A percentile compares a stretch with the other conserved stretches of the same genome.
phyloP scores from a whole-genome alignment of 2,888 invertebrate species.

The Trissoscelio sp. region DNA sequence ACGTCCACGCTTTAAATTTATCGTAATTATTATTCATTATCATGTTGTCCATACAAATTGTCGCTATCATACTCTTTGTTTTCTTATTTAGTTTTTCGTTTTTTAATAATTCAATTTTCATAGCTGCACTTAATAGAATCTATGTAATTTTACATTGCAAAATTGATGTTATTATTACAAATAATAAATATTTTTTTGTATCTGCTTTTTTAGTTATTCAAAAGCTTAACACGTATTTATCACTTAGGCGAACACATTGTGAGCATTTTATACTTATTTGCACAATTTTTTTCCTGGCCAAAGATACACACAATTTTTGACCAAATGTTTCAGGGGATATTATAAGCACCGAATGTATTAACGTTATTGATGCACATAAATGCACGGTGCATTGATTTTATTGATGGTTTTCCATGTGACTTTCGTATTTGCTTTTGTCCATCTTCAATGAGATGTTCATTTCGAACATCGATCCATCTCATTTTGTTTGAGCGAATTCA shows the following conservation, averaged over 20 bases:
- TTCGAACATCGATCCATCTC: too few relatives aligned
- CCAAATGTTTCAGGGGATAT: conserved; percentile 74
- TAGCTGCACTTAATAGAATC: too few relatives aligned
- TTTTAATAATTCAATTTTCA: too few relatives aligned
- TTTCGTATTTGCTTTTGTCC: conserved; percentile 23
- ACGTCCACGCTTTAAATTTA: conserved; percentile 34
- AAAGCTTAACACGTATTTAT: conserved; percentile 48
- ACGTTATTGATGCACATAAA: conserved; percentile 76
- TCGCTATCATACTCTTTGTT: background rate
- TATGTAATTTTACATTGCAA: too few relatives aligned
- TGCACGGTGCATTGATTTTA: conserved; percentile 77
- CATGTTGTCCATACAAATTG: conserved; percentile 23
- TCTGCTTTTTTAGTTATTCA: too few relatives aligned
- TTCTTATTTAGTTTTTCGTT: background rate
- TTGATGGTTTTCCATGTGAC: conserved; percentile 70
- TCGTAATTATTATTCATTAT: conserved; percentile 62
- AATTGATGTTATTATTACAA: too few relatives aligned
- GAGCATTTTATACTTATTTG: conserved; percentile 83
- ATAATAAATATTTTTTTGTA: too few relatives aligned
- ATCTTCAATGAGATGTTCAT: conserved; percentile 33
- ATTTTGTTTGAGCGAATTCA: too few relatives aligned
- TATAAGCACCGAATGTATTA: conserved; percentile 81
- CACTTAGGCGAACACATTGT: conserved; percentile 82
- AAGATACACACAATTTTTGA: conserved; percentile 59
- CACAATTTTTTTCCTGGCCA: conserved; percentile 80